Conservation (phyloP, 2,797 vertebrate genomes). For the Ibycter americanus region DNA sequence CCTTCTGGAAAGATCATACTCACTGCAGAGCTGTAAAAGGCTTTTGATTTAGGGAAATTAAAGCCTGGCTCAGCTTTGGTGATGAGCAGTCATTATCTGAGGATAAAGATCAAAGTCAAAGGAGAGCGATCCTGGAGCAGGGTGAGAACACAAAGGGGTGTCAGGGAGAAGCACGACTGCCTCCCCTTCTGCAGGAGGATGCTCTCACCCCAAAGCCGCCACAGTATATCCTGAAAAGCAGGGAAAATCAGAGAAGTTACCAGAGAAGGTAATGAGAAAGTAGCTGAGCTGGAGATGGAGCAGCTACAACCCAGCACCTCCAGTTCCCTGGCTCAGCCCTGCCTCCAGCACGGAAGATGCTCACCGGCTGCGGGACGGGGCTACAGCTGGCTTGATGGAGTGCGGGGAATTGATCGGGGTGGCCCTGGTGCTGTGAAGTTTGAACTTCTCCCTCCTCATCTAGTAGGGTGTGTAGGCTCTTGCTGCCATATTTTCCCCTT, state of each 20-base stretch:
- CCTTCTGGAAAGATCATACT: background rate
- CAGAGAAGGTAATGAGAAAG: background rate
- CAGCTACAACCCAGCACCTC: background rate
- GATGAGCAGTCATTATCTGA: background rate
- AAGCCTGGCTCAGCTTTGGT: background rate
- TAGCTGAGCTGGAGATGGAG: background rate
- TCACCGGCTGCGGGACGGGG: accelerated
- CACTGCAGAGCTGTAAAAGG: background rate
- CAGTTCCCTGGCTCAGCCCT: background rate
- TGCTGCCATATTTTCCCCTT: background rate
- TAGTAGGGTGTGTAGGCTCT: background rate
- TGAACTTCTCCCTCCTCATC: background rate
- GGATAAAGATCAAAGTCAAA: background rate
- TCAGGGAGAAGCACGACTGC: background rate
- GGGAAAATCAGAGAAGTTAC: background rate
- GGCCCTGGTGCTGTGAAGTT: background rate
- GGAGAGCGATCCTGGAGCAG: background rate
- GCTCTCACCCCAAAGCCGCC: background rate
- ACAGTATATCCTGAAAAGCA: background rate
- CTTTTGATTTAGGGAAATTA: background rate
- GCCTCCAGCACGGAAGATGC: background rate
- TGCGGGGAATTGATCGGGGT: accelerated
- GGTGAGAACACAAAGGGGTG: background rate
- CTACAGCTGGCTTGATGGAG: background rate
- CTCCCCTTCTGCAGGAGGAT: background rate